Percentiles rank a stretch among this genome's conserved stretches.
These are phyloP conservation scores for Cataglyphis rosenhaueri DNA, from an alignment of 2,888 invertebrate genomes.

Conservation along the genomic window DNA sequence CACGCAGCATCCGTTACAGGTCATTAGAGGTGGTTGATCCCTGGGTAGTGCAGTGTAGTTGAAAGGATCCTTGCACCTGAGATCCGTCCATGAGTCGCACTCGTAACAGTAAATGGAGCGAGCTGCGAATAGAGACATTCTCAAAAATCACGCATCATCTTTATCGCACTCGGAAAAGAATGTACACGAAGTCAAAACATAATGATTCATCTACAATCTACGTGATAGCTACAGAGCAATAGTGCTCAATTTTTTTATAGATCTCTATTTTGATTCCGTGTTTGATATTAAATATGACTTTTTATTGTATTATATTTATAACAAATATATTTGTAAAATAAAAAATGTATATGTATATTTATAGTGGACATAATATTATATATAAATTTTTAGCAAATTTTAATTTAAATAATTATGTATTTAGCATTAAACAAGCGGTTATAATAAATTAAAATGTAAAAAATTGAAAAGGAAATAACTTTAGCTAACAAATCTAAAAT, in stretches of 20 bases:
- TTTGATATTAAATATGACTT: slow-evolving; percentile 13
- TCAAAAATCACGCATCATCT: neutral
- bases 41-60: slow-evolving; percentile 95
- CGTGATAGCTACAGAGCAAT: neutral
- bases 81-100: slow-evolving; percentile 97
- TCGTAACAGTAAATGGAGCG: slow-evolving; percentile 97
- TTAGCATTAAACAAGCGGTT: neutral
- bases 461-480: neutral
- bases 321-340: neutral
- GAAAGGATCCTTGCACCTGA: slow-evolving; percentile 96
- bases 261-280: neutral
- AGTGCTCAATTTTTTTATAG: neutral
- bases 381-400: neutral
- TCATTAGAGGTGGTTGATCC: slow-evolving; percentile 95
- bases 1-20: slow-evolving; percentile 97
- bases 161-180: slow-evolving; percentile 38
- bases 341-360: neutral
- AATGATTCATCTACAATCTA: neutral
- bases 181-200: neutral
- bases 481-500: neutral
- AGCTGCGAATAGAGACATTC: slow-evolving; percentile 86
- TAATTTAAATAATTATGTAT: neutral
- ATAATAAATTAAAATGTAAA: neutral
- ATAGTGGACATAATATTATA: neutral
- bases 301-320: neutral